Conservation (phyloP, 2,888 invertebrate genomes). For the Cantharis lateralis region DNA sequence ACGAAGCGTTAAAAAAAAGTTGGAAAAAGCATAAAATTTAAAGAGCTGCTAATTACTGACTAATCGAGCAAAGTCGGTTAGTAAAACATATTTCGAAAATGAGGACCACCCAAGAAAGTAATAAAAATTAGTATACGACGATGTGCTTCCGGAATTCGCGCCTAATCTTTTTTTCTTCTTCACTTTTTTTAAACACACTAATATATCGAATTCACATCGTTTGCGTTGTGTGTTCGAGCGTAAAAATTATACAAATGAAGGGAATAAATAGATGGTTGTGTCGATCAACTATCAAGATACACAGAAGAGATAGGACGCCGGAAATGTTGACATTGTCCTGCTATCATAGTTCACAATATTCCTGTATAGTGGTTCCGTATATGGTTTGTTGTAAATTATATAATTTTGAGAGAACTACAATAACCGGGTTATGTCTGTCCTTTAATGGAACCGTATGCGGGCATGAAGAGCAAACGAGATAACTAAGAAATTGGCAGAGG, state of each 20-base stretch:
- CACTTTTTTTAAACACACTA: too few relatives aligned
- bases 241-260: not conserved
- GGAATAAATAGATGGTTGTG: not conserved
- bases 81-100: not conserved
- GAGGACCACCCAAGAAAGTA: not conserved
- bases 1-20: slow-evolving; percentile 10
- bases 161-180: not conserved
- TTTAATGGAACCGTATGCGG: not conserved
- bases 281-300: not conserved
- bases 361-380: slow-evolving; percentile 19
- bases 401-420: slow-evolving; percentile 11
- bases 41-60: not conserved
- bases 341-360: slow-evolving; percentile 38
- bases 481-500: slow-evolving; percentile 35
- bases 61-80: not conserved
- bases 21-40: not conserved
- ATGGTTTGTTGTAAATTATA: slow-evolving; percentile 23
- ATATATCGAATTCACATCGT: not conserved
- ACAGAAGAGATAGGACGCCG: slow-evolving; percentile 46
- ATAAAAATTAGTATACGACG: not conserved
- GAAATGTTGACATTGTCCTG: slow-evolving; percentile 50
- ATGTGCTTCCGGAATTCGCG: not conserved
- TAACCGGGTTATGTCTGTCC: slow-evolving; percentile 6
- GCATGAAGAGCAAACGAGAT: slow-evolving; percentile 12
- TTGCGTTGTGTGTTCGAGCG: not conserved